Conservation (phyloP, 2,113 vertebrate species). For the Antidorcas marsupialis region DNA sequence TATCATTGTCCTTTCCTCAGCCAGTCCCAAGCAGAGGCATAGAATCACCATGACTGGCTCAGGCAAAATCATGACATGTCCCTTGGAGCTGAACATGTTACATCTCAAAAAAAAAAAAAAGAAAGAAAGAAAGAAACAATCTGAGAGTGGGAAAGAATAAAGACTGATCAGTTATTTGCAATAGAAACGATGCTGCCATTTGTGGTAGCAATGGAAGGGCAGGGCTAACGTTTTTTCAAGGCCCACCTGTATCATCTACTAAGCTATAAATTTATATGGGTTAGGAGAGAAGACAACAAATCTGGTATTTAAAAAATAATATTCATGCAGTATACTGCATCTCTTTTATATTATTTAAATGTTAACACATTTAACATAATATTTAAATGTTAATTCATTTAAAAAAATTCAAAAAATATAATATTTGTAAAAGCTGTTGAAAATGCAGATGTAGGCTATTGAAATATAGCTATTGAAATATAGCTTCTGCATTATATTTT, state of each 20-base stretch:
- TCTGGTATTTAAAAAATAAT: neutral
- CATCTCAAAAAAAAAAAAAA: rapidly evolving
- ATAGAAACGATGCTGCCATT: neutral
- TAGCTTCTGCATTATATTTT: neutral
- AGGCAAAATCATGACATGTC: neutral
- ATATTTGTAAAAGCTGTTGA: neutral
- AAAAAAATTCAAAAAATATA: neutral
- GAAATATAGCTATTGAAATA: too few relatives aligned
- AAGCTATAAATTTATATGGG: neutral
- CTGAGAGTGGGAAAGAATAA: too few relatives aligned
- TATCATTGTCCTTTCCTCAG: neutral
- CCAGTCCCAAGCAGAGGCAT: neutral
- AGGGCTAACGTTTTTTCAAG: neutral
- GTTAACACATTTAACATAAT: neutral
- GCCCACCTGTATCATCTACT: neutral
- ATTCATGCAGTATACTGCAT: neutral
- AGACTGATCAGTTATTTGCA: neutral
- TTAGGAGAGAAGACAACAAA: neutral
- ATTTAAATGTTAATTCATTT: neutral
- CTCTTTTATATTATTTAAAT: neutral
- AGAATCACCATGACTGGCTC: neutral
- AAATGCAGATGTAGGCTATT: neutral
- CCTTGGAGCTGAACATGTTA: neutral
- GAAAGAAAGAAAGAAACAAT: neutral
- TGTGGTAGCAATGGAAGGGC: neutral